Conservation (phyloP, 2,797 vertebrate genomes). For the Gymnocypris eckloni region DNA sequence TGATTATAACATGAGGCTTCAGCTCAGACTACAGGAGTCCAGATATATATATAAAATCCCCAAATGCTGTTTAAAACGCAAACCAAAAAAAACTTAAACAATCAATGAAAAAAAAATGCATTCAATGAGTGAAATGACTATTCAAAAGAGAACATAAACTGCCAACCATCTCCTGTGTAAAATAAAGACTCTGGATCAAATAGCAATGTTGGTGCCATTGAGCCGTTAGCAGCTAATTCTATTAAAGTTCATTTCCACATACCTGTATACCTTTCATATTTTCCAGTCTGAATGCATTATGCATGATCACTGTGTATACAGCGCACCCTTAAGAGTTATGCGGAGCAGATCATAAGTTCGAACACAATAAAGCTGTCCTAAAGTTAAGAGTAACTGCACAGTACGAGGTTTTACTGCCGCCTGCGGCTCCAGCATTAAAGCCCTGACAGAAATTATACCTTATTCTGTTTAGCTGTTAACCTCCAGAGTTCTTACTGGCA, state of each 20-base stretch:
- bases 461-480: slow-evolving; percentile 34
- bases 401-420: slow-evolving; percentile 19
- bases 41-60: not conserved
- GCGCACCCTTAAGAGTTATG: slow-evolving; percentile 12
- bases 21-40: not conserved
- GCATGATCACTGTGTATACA: not conserved
- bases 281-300: slow-evolving; percentile 9
- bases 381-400: slow-evolving; percentile 20
- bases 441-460: slow-evolving; percentile 36
- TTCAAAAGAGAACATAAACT: not conserved
- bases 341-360: not conserved
- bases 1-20: not conserved
- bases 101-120: not conserved
- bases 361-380: slow-evolving; percentile 15
- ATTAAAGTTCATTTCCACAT: not conserved
- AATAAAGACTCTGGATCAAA: slow-evolving; percentile 12
- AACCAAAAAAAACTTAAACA: not conserved
- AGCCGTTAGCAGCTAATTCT: not conserved
- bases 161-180: not conserved
- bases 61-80: not conserved
- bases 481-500: slow-evolving; percentile 17
- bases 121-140: not conserved
- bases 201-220: not conserved
- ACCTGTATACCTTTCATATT: not conserved
- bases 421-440: slow-evolving; percentile 10